Percentiles rank a stretch among this genome's conserved stretches.
Conservation (phyloP, 2,113 vertebrate genomes). For the Ardeotis arabs region DNA sequence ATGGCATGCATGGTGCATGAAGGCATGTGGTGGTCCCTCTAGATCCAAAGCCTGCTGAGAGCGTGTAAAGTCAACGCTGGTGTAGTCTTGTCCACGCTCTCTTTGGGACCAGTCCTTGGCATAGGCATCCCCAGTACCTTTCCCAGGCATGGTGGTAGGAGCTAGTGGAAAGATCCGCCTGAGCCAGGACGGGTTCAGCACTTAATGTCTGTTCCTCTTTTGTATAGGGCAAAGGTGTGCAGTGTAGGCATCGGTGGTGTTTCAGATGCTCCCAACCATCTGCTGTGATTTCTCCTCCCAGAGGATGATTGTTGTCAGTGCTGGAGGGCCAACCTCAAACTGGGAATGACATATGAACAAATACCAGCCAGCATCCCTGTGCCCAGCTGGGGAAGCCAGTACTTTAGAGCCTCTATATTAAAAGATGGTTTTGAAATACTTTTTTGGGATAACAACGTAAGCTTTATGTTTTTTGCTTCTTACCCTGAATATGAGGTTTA, state of each 20-base stretch:
- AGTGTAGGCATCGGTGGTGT: background rate
- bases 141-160: background rate
- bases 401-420: background rate
- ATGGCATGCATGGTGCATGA: rapidly evolving
- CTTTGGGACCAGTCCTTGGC: background rate
- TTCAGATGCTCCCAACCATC: background rate
- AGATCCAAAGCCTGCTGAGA: background rate
- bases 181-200: background rate
- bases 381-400: background rate
- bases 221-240: background rate
- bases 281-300: background rate
- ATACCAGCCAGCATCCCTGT: background rate
- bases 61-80: background rate
- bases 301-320: background rate
- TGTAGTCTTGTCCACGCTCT: background rate
- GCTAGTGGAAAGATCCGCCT: background rate
- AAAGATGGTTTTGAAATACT: background rate
- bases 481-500: background rate
- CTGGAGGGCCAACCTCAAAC: background rate
- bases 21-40: background rate
- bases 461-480: background rate
- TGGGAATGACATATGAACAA: background rate
- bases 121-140: background rate
- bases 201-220: background rate
- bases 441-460: background rate